Base-by-base conservation (phyloP, 2,888 invertebrate genomes). In the Gnatocerus cornutus region DNA sequence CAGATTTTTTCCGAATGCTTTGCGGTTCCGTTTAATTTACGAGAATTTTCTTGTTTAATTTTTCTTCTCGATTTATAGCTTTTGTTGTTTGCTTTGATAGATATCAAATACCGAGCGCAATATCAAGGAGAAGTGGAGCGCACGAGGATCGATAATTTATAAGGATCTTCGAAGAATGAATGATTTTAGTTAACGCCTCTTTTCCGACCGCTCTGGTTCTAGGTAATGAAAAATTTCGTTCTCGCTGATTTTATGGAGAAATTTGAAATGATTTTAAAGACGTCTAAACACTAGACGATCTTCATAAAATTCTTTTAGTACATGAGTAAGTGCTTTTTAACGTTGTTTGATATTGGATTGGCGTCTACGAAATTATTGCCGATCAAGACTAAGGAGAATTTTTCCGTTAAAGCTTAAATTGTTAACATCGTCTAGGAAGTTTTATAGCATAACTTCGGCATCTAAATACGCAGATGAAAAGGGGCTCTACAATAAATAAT, bases 41-140 rank as follows among this genome's bases (percentile, higher is more conserved):
- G 58, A 43, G 29, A 16, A 58, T 45, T 45, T 58, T 29, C 10
- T 58, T 27, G 10, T 43, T 59, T 45, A 59, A 56, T 65, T 65
- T 65, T 55, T 67, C 46, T 67, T 50, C 13, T 13, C 58, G 58
- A 66, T 66, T 67, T 61, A 67, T 61, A 27, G 53, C 53, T 37
- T 45, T 67, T 67, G 53, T 67, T 67, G 67, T 53, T 53, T 37
- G 64, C 48, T 43, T 9, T 45, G 61, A 67, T 67, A 55, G 46
- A 52, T 52, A 52, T 61, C 53, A 61, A 59, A 59, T 45, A 46
- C 59, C 46, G 59, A 30, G 45, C 59, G 46, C 45, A 30, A 58
- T 43, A 58, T 58, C 43, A 58, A 45, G 58, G 45, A 58, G 46
- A 46, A 59, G 45, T 46, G 33, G 59, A 59, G 50, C 62, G 50